Evolutionary conservation across 2,888 invertebrate genomes (phyloP).

Genomic region (Cryptosula pallasiana): DNA sequence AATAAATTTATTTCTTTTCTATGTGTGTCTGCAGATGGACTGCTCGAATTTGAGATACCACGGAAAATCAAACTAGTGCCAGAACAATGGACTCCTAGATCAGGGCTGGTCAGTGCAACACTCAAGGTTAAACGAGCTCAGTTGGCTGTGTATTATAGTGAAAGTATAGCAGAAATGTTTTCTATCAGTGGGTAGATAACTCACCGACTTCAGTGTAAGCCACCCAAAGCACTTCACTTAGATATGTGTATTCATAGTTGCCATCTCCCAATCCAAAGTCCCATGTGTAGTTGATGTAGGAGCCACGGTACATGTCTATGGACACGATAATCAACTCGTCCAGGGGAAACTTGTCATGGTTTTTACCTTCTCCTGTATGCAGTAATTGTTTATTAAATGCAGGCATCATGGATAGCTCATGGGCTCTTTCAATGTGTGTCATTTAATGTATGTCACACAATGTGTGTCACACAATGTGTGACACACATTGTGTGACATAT

Average conservation of each 20-base stretch:
- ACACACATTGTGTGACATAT: too few species aligned
- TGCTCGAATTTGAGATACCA: slow-evolving; percentile 91
- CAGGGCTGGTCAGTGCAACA: slow-evolving; percentile 93
- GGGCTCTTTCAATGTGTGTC: too few species aligned
- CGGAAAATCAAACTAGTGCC: slow-evolving; percentile 78
- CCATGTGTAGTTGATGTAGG: slow-evolving; percentile 23
- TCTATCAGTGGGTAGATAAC: too few species aligned
- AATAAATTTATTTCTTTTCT: slow-evolving; percentile 81
- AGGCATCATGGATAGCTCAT: too few species aligned
- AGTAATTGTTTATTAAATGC: too few species aligned
- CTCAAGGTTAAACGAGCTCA: slow-evolving; percentile 95
- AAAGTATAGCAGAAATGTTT: slow-evolving; percentile 77
- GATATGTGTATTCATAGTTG: background rate
- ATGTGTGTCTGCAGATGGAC: too few species aligned
- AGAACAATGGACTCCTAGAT: slow-evolving; percentile 95
- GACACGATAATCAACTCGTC: background rate
- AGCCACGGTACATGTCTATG: background rate
- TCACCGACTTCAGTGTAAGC: background rate
- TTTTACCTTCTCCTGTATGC: background rate
- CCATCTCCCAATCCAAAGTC: slow-evolving; percentile 24
- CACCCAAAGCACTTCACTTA: background rate
- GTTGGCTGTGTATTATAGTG: slow-evolving; percentile 86
- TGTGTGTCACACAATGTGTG: too few species aligned
- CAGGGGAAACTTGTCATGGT: background rate
- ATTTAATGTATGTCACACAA: too few species aligned